phyloP scores from a whole-genome alignment of 2,113 vertebrate species.

The Phrynosoma blainvillii region DNA sequence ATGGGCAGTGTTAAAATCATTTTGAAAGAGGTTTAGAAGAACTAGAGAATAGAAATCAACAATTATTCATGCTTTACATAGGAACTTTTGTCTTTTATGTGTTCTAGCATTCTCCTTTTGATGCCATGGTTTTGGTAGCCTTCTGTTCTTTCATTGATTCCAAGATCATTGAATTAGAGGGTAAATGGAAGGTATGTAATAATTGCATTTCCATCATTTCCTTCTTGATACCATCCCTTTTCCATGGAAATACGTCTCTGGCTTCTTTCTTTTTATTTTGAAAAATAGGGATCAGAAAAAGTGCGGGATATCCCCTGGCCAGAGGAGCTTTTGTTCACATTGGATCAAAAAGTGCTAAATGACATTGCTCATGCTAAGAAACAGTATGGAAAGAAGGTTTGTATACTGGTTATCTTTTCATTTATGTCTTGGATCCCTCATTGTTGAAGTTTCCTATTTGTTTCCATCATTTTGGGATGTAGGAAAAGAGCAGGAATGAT shows the following conservation, averaged over 20 bases:
- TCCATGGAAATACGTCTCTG: conserved; percentile 31
- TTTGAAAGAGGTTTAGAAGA: background rate
- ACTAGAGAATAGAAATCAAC: background rate
- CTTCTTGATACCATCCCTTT: background rate
- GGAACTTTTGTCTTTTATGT: conserved; percentile 37
- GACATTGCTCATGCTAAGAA: conserved; percentile 83
- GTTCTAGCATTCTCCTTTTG: conserved; percentile 90
- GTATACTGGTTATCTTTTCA: background rate
- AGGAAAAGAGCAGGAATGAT: background rate
- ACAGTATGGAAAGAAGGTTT: conserved; percentile 80
- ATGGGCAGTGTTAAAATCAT: background rate
- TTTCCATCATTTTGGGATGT: background rate
- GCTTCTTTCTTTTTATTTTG: conserved; percentile 24
- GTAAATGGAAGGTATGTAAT: conserved; percentile 90
- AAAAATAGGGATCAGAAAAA: conserved; percentile 81
- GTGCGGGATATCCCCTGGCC: conserved; percentile 82
- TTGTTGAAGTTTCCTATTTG: background rate
- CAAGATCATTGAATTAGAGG: conserved; percentile 81
- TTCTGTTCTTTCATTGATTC: conserved; percentile 82
- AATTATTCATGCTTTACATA: background rate
- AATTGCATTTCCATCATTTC: conserved; percentile 17
- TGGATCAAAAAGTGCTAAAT: conserved; percentile 80
- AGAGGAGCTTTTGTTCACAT: conserved; percentile 89
- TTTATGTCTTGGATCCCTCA: background rate
- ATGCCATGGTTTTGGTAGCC: conserved; percentile 90